Evolutionary conservation across 2,797 vertebrate species (phyloP), one percentile per base, ranked within the genome.

Genomic region (Mastacembelus armatus): DNA sequence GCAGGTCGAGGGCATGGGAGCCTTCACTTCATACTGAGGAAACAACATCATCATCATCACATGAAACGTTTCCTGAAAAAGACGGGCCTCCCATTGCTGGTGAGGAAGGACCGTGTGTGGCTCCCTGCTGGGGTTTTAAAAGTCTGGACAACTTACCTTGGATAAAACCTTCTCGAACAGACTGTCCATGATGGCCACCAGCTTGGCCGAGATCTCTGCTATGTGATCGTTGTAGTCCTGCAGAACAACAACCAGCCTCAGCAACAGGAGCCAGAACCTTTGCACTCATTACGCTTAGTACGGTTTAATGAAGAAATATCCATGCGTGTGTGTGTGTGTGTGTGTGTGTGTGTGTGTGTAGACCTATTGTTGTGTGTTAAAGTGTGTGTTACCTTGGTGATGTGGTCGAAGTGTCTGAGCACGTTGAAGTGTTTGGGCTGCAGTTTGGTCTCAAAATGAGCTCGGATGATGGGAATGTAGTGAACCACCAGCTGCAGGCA

Each of bases 221-320:
- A 99, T 95, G 90, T 99, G 98, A 79, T 99, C 98, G 2, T 95
- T 97, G 89, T 99, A 99, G 90, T 99, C 97, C 98, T 99, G 92
- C 22, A 91, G 83, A 36, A 83, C 9, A 54, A 76, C 88, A n/a
- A 29, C 74, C 88, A 19, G n/a, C 39, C 7, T 38, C 36, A 38
- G 36, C 15, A 32, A 32, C 10, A 10, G 30, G 8, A 9, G 32
- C 7, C 3, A 3, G 24, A 26, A 26, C n/a, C n/a, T n/a, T n/a
- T n/a, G n/a, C n/a, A n/a, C n/a, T n/a, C n/a, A n/a, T n/a, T n/a
- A n/a, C n/a, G n/a, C n/a, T n/a, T n/a, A n/a, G n/a, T n/a, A n/a
- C n/a, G n/a, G n/a, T n/a, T n/a, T n/a, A n/a, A n/a, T n/a, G n/a
- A n/a, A n/a, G n/a, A n/a, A n/a, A n/a, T n/a, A n/a, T n/a, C n/a